These are phyloP conservation scores for Pao palembangensis DNA, from an alignment of 2,113 vertebrate species.

Conservation along the genomic window DNA sequence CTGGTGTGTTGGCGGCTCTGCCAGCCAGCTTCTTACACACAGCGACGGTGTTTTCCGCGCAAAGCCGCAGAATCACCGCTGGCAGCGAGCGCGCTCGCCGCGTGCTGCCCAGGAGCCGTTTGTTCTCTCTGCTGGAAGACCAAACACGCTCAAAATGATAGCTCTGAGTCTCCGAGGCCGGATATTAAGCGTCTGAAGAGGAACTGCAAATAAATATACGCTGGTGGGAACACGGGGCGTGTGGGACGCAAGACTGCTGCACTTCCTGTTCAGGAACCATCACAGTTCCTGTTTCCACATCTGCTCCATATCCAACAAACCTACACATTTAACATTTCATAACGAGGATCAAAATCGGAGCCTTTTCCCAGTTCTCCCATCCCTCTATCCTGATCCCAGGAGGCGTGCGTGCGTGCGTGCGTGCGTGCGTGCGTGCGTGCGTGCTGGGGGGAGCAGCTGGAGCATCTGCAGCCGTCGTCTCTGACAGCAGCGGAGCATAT, in stretches of 20 bases:
- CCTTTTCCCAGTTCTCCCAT: conserved; percentile 2
- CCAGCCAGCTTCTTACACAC: conserved; percentile 22
- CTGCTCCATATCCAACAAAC: no score
- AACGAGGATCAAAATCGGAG: no score
- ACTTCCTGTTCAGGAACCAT: background rate
- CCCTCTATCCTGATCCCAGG: conserved; percentile 36
- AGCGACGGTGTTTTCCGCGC: background rate
- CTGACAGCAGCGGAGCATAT: conserved; percentile 77
- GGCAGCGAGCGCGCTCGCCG: conserved; percentile 6
- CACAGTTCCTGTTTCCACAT: no score
- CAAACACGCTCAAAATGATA: conserved; percentile 37
- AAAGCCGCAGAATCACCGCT: background rate
- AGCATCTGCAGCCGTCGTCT: conserved; percentile 73
- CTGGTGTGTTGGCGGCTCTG: background rate
- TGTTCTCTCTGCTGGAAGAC: conserved; percentile 45
- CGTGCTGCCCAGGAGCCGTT: conserved; percentile 30
- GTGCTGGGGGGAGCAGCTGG: conserved; percentile 66
- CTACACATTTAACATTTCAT: no score
- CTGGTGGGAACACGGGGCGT: conserved; percentile 18
- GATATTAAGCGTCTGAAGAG: conserved; percentile 30
- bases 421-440: conserved; percentile 29
- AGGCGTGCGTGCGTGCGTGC: conserved; percentile 19
- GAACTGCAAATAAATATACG: conserved; percentile 27
- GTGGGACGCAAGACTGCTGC: conserved; percentile 24
- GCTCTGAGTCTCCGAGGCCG: conserved; percentile 38